Conservation (phyloP, 2,888 invertebrate genomes). For the Ormyrus thymus region DNA sequence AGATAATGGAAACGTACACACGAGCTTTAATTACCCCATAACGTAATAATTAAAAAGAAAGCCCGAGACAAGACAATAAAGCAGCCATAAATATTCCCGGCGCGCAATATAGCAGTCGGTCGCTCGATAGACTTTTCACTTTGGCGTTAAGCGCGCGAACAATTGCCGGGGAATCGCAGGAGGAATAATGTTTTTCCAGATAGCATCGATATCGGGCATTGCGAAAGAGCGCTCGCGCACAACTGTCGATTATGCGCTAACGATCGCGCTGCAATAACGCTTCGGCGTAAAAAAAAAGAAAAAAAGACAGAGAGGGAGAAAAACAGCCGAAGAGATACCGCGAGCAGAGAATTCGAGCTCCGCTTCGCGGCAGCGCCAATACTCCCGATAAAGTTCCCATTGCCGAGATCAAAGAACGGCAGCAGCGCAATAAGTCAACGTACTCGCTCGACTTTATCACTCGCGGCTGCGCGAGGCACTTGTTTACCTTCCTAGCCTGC, state of each 20-base stretch:
- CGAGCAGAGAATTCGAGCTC: slow-evolving; percentile 25
- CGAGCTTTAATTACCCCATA: slow-evolving; percentile 34
- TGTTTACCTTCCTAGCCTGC: slow-evolving; percentile 48
- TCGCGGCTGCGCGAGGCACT: slow-evolving; percentile 9
- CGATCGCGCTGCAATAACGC: slow-evolving; percentile 21
- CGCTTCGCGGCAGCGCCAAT: slow-evolving; percentile 11
- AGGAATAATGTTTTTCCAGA: slow-evolving; percentile 45
- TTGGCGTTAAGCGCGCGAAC: not conserved
- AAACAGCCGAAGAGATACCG: not conserved
- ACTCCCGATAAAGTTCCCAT: slow-evolving; percentile 46
- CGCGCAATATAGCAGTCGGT: not conserved
- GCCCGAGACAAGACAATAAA: not conserved
- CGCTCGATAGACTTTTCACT: slow-evolving; percentile 38
- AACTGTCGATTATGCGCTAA: slow-evolving; percentile 51
- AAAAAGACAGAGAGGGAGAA: not conserved
- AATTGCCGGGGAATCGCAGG: slow-evolving; percentile 23
- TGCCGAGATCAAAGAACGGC: slow-evolving; percentile 49
- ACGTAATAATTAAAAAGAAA: slow-evolving; percentile 28
- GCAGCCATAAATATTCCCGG: slow-evolving; percentile 13
- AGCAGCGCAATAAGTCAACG: slow-evolving; percentile 51
- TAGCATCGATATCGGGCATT: slow-evolving; percentile 40
- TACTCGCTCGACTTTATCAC: slow-evolving; percentile 44
- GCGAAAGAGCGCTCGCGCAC: slow-evolving; percentile 32
- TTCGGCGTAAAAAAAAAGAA: not conserved
- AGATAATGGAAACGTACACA: not conserved